A percentile compares a stretch with the other conserved stretches of the same genome.
phyloP scores from a whole-genome alignment of 2,797 vertebrate genomes.

The Acanthurus lineatus region DNA sequence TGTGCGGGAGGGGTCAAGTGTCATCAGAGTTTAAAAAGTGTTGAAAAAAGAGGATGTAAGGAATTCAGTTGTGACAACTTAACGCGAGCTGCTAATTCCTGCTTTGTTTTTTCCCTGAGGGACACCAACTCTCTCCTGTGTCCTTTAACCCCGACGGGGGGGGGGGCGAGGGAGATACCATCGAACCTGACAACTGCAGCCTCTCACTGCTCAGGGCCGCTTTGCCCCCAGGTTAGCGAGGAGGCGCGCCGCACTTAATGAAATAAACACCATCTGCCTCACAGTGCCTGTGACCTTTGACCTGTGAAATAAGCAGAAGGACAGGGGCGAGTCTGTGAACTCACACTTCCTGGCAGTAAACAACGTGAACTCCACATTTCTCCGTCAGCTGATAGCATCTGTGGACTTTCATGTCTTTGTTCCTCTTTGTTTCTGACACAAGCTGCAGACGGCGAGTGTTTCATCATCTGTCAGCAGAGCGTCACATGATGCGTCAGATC shows the following conservation, averaged over 20 bases:
- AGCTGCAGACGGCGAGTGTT: slow-evolving; percentile 29
- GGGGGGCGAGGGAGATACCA: slow-evolving; percentile 34
- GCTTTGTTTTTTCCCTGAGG: slow-evolving; percentile 40
- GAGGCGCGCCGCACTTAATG: slow-evolving; percentile 52
- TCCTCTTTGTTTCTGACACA: slow-evolving; percentile 21
- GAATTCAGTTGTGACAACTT: not conserved
- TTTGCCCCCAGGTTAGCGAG: slow-evolving; percentile 34
- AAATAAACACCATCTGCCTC: slow-evolving; percentile 66
- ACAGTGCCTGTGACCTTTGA: slow-evolving; percentile 57
- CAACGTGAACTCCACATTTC: slow-evolving; percentile 46
- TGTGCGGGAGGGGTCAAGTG: not conserved
- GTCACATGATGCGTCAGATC: slow-evolving; percentile 20
- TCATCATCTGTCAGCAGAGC: too few species aligned
- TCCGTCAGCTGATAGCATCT: slow-evolving; percentile 57
- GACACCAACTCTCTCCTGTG: slow-evolving; percentile 18
- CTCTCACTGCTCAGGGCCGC: slow-evolving; percentile 9
- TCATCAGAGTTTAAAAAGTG: not conserved
- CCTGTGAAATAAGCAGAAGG: slow-evolving; percentile 59
- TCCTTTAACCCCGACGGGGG: slow-evolving; percentile 41
- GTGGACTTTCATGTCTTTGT: slow-evolving; percentile 55
- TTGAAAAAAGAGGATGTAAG: not conserved
- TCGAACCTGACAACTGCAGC: not conserved
- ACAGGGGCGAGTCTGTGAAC: slow-evolving; percentile 52
- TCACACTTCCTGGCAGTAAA: slow-evolving; percentile 58
- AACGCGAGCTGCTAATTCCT: slow-evolving; percentile 32